Conservation (phyloP, 2,888 invertebrate species). For the Hemicrepidius hirtus region DNA sequence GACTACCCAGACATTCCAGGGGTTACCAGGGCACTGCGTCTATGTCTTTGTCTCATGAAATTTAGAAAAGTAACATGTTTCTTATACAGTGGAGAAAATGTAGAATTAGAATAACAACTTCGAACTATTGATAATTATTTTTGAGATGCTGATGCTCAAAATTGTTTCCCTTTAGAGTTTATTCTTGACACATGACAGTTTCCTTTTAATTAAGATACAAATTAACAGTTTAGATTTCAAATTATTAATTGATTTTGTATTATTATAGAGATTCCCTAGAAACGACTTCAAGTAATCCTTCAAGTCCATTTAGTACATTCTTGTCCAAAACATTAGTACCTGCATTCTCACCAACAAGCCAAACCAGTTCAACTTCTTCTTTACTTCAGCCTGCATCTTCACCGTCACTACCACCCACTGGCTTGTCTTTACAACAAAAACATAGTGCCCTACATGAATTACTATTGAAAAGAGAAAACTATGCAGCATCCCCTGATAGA, state of each 20-base stretch:
- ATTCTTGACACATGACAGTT: too few species aligned
- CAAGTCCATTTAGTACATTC: conserved; percentile 65
- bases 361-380: conserved; percentile 77
- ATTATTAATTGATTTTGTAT: too few species aligned
- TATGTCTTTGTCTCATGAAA: too few species aligned
- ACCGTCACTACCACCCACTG: conserved; percentile 63
- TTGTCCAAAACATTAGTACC: conserved; percentile 66
- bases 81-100: too few species aligned
- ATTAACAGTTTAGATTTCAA: too few species aligned
- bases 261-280: conserved; percentile 14
- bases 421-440: conserved; percentile 65
- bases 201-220: background rate
- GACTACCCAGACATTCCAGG: too few species aligned
- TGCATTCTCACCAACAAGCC: conserved; percentile 81
- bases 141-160: too few species aligned
- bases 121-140: too few species aligned
- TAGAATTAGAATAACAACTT: too few species aligned
- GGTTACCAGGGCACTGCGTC: too few species aligned
- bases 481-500: conserved; percentile 74
- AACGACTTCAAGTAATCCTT: conserved; percentile 40
- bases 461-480: conserved; percentile 79
- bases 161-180: too few species aligned
- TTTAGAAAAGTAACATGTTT: too few species aligned
- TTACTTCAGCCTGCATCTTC: conserved; percentile 72
- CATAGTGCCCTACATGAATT: conserved; percentile 79